Evolutionary conservation across 2,888 invertebrate genomes (phyloP).

Genomic region (Falcaria lacertinaria): DNA sequence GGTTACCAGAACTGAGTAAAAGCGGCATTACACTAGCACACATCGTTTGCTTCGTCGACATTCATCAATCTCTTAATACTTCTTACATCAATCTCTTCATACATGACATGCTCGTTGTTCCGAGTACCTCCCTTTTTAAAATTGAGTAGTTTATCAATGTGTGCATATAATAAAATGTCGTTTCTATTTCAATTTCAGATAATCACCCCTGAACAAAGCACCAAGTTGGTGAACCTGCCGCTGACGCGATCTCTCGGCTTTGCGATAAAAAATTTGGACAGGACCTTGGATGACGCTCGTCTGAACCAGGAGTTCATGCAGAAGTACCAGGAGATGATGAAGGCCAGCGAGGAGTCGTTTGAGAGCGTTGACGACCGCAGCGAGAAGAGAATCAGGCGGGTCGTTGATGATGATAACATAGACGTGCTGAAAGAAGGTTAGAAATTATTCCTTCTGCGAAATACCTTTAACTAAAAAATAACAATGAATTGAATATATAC

Average conservation of each 20-base stretch:
- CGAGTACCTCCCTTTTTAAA: no score
- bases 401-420: conserved; percentile 30
- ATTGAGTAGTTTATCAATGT: no score
- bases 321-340: conserved; percentile 47
- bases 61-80: no score
- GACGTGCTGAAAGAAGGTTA: conserved; percentile 36
- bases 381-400: conserved; percentile 26
- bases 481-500: no score
- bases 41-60: no score
- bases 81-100: no score
- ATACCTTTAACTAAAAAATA: no score
- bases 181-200: not conserved
- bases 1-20: no score
- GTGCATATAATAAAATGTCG: no score
- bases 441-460: conserved; percentile 4
- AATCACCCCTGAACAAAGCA: not conserved
- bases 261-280: conserved; percentile 23
- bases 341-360: conserved; percentile 37
- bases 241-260: conserved; percentile 43
- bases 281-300: conserved; percentile 25
- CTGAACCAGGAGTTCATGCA: conserved; percentile 39
- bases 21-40: no score
- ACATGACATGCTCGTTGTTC: no score
- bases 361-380: conserved; percentile 31
- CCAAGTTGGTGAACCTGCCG: conserved; percentile 23